Evolutionary conservation across 2,113 vertebrate species (phyloP).

Genomic region (Nothoprocta perdicaria): DNA sequence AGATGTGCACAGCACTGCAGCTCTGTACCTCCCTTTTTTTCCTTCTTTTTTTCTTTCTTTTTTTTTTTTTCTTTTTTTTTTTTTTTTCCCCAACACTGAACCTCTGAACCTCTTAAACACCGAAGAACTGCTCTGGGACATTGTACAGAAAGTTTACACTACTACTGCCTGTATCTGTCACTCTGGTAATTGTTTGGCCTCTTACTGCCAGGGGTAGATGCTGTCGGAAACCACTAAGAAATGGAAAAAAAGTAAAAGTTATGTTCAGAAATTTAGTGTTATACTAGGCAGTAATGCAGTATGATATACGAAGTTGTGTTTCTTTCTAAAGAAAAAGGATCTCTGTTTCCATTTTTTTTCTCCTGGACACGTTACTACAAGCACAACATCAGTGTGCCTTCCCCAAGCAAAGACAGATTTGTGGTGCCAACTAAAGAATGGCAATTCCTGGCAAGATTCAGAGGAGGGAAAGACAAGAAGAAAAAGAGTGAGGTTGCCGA

Average conservation of each 20-base stretch:
- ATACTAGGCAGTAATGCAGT: not conserved
- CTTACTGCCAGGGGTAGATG: not conserved
- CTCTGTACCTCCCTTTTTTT: not conserved
- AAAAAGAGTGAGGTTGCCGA: not conserved
- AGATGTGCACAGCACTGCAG: not conserved
- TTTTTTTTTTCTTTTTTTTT: no score
- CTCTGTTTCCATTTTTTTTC: not conserved
- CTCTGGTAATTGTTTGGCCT: not conserved
- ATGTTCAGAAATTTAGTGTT: not conserved
- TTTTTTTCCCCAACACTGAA: no score
- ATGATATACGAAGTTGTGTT: not conserved
- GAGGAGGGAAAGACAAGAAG: fast-evolving
- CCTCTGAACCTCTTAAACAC: not conserved
- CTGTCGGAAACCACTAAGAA: not conserved
- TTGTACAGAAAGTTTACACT: not conserved
- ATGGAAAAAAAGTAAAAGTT: not conserved
- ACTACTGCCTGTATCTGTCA: not conserved
- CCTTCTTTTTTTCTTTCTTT: not conserved
- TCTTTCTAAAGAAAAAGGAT: not conserved
- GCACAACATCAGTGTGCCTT: not conserved
- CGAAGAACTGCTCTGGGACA: not conserved
- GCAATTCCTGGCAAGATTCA: not conserved
- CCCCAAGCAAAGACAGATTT: not conserved
- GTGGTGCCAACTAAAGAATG: not conserved
- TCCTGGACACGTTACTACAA: not conserved